Percentiles rank a stretch among this genome's conserved stretches.
phyloP scores from a whole-genome alignment of 2,113 vertebrate genomes.

The Myotis brandtii region DNA sequence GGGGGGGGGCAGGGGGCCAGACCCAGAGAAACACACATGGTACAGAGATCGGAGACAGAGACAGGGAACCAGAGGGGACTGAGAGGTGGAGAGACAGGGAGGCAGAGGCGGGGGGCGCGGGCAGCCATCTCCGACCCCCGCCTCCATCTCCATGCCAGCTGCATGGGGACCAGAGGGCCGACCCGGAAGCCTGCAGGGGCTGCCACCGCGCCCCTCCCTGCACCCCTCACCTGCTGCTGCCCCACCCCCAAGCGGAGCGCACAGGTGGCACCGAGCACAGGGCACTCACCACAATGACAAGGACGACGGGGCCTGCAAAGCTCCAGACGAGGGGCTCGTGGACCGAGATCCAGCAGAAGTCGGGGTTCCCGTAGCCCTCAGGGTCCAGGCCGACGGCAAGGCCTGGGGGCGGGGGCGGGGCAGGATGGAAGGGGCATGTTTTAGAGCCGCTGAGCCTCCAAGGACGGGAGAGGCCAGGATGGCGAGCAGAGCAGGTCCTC shows the following conservation, averaged over 20 bases:
- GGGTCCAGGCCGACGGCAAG: conserved; percentile 97
- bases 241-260: no score
- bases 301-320: conserved; percentile 96
- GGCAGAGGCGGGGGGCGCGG: neutral
- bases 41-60: neutral
- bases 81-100: neutral
- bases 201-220: neutral
- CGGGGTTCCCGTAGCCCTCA: conserved; percentile 97
- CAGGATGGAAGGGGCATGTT: neutral
- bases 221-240: neutral
- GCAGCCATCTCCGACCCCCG: neutral
- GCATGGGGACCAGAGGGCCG: neutral
- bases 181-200: neutral
- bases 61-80: neutral
- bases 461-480: neutral
- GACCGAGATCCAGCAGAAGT: conserved; percentile 99
- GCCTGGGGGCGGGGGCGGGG: conserved; percentile 84
- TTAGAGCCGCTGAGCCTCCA: neutral
- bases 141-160: neutral
- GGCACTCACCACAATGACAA: conserved; percentile 94
- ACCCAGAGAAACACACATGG: neutral
- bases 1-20: neutral
- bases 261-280: neutral
- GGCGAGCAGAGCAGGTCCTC: neutral
- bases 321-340: conserved; percentile 99